Conservation (phyloP, 1,140 invertebrate species). For the Drosophila sechellia region DNA sequence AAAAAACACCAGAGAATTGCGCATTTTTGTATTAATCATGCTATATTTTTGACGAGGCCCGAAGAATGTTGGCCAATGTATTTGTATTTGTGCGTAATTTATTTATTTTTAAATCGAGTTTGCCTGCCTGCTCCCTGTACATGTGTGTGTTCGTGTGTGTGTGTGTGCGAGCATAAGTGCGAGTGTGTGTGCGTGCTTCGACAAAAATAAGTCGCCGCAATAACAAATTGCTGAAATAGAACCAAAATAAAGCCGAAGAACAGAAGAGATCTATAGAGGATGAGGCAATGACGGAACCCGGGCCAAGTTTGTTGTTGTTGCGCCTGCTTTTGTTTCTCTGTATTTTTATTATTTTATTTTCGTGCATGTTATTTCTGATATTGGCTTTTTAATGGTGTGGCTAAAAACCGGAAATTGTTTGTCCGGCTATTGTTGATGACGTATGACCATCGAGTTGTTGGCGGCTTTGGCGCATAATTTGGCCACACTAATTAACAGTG, state of each 20-base stretch:
- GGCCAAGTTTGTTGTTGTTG: conserved; percentile 31
- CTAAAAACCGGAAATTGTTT: conserved; percentile 79
- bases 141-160: conserved; percentile 5
- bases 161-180: conserved; percentile 34
- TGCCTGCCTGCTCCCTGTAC: conserved; percentile 17
- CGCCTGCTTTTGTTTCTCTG: conserved; percentile 5
- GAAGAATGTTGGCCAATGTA: conserved; percentile 67
- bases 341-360: conserved; percentile 39
- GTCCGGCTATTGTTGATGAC: conserved; percentile 78
- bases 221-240: conserved; percentile 72
- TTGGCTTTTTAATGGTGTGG: conserved; percentile 21
- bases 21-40: conserved; percentile 73
- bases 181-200: conserved; percentile 30
- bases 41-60: conserved; percentile 68
- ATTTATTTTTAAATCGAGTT: conserved; percentile 82
- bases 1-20: conserved; percentile 29
- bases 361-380: conserved; percentile 34
- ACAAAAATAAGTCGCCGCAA: conserved; percentile 75
- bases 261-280: conserved; percentile 25
- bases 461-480: conserved; percentile 72
- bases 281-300: conserved; percentile 36
- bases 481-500: conserved; percentile 77
- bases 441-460: conserved; percentile 53
- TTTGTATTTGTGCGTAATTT: conserved; percentile 77
- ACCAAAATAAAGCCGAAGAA: conserved; percentile 41